A percentile compares a stretch with the other conserved stretches of the same genome.
Conservation (phyloP, 1,140 invertebrate genomes). For the Drosophila littoralis region DNA sequence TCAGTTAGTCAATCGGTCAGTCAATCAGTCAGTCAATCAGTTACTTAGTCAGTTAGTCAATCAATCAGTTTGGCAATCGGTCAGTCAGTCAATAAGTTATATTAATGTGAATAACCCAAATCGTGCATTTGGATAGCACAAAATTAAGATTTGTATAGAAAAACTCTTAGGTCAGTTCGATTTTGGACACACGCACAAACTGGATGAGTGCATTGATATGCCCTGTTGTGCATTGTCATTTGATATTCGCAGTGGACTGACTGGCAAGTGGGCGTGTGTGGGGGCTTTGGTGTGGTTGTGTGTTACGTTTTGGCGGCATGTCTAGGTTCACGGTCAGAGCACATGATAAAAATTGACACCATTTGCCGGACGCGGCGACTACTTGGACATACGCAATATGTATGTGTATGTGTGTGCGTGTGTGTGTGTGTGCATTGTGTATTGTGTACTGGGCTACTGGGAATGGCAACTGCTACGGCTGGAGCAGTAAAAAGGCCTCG, state of each 20-base stretch:
- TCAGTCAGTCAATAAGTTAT: too few relatives aligned
- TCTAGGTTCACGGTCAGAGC: constrained; percentile 62
- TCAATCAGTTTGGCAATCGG: too few relatives aligned
- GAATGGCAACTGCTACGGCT: constrained; percentile 13
- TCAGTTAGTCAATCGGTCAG: too few relatives aligned
- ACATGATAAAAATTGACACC: constrained; percentile 80
- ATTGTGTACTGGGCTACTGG: background rate
- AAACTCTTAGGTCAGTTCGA: too few relatives aligned
- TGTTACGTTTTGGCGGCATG: constrained; percentile 34
- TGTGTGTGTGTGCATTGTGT: background rate
- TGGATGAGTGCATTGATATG: background rate
- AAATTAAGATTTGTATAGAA: too few relatives aligned
- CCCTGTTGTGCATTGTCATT: background rate
- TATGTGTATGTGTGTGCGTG: background rate
- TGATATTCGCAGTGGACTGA: background rate
- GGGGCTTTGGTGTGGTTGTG: background rate
- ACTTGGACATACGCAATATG: constrained; percentile 8
- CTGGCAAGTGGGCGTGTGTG: background rate
- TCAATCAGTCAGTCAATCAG: too few relatives aligned
- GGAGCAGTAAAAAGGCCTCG: constrained; percentile 58
- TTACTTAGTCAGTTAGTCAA: too few relatives aligned
- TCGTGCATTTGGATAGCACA: too few relatives aligned
- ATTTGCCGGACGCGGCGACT: constrained; percentile 23
- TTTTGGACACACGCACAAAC: background rate
- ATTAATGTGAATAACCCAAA: too few relatives aligned